Evolutionary conservation across 2,888 invertebrate species (phyloP).

Genomic region (Deilephila elpenor): DNA sequence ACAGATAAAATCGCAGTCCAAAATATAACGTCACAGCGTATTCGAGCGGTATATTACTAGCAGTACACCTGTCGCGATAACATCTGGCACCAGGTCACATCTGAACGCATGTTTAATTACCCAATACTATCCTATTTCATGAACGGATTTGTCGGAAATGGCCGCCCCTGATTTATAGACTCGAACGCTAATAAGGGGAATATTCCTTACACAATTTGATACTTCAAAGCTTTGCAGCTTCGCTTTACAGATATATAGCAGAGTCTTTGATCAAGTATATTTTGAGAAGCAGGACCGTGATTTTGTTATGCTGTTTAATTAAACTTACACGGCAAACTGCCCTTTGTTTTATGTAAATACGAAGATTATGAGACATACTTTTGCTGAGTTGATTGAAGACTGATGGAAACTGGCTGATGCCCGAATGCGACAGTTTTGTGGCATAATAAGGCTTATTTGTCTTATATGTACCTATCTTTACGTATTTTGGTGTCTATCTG

Average conservation of each 20-base stretch:
- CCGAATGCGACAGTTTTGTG: too few relatives aligned
- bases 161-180: not conserved
- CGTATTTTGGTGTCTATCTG: too few relatives aligned
- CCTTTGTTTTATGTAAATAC: too few relatives aligned
- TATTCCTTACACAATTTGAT: not conserved
- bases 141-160: not conserved
- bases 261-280: not conserved
- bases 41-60: not conserved
- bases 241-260: not conserved
- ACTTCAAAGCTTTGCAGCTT: not conserved
- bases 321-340: too few relatives aligned
- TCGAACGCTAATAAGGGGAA: not conserved
- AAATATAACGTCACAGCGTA: not conserved
- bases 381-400: too few relatives aligned
- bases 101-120: not conserved
- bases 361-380: too few relatives aligned
- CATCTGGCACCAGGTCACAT: not conserved
- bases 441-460: too few relatives aligned
- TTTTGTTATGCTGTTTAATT: too few relatives aligned
- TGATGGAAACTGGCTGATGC: too few relatives aligned
- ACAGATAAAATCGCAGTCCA: not conserved
- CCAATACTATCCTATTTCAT: not conserved
- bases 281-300: too few relatives aligned
- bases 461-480: too few relatives aligned
- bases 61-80: not conserved